A percentile compares a stretch with the other conserved stretches of the same genome.
These are phyloP conservation scores for Bothrops jararaca DNA, from an alignment of 2,113 vertebrate genomes.

Conservation along the genomic window DNA sequence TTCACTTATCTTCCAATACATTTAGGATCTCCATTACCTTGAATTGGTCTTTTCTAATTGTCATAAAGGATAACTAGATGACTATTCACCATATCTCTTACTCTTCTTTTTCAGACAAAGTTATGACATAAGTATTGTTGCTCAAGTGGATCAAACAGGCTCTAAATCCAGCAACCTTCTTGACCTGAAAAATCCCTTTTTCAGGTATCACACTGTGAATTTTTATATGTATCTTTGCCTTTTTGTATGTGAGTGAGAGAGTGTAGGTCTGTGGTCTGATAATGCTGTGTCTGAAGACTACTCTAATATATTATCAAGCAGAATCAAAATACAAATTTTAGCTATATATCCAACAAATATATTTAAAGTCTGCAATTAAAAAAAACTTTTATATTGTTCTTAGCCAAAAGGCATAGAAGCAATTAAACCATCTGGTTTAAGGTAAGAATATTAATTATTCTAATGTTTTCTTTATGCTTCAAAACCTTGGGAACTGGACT, in stretches of 20 bases:
- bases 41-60: neutral
- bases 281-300: neutral
- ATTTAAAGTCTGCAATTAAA: neutral
- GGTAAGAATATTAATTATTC: neutral
- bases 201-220: slow-evolving; percentile 75
- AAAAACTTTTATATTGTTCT: neutral
- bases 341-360: neutral
- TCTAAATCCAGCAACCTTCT: slow-evolving; percentile 94
- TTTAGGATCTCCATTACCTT: neutral
- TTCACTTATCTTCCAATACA: neutral
- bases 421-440: neutral
- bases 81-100: neutral
- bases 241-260: neutral
- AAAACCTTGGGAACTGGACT: neutral
- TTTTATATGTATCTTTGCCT: neutral
- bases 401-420: neutral
- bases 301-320: neutral
- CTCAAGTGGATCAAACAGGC: slow-evolving; percentile 94
- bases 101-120: slow-evolving; percentile 78
- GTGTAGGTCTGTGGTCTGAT: neutral
- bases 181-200: slow-evolving; percentile 95
- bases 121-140: slow-evolving; percentile 96
- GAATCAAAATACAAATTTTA: neutral
- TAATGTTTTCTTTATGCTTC: neutral
- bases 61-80: neutral